Evolutionary conservation across 1,140 invertebrate species (phyloP).

Genomic region (Triops cancriformis): DNA sequence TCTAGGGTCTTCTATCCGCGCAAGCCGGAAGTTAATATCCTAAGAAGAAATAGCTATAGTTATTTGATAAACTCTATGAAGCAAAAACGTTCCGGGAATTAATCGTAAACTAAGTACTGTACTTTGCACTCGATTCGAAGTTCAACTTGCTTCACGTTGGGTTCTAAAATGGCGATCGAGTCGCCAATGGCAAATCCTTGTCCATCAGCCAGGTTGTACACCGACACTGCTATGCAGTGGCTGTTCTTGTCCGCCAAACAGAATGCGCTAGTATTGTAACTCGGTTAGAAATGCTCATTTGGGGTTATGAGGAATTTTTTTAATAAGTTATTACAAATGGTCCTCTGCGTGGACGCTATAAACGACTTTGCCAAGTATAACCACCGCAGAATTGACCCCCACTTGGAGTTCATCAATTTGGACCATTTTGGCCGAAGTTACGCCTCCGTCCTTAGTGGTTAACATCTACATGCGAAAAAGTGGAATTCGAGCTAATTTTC

Average conservation of each 20-base stretch:
- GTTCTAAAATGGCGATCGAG: slow-evolving; percentile 69
- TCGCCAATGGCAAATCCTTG: slow-evolving; percentile 76
- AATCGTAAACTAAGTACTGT: slow-evolving; percentile 36
- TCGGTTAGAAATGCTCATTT: slow-evolving; percentile 1
- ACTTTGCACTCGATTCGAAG: slow-evolving; percentile 53
- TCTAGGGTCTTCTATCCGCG: neutral
- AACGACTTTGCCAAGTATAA: slow-evolving; percentile 68
- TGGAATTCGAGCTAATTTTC: no score
- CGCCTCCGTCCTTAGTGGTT: slow-evolving; percentile 32
- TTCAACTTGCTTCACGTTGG: slow-evolving; percentile 52
- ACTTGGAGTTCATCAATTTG: slow-evolving; percentile 44
- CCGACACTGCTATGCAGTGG: slow-evolving; percentile 60
- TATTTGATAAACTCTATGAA: neutral
- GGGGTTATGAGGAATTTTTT: slow-evolving; percentile 12
- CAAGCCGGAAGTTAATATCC: slow-evolving; percentile 14
- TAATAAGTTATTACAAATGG: slow-evolving; percentile 56
- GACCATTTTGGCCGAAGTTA: slow-evolving; percentile 34
- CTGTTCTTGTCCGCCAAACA: slow-evolving; percentile 65
- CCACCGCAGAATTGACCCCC: slow-evolving; percentile 56
- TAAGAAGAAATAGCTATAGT: slow-evolving; percentile 19
- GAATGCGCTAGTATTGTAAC: slow-evolving; percentile 57
- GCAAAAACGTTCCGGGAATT: no score
- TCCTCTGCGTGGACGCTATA: slow-evolving; percentile 66
- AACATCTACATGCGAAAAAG: slow-evolving; percentile 30
- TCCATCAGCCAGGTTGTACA: slow-evolving; percentile 73